A percentile compares a stretch with the other conserved stretches of the same genome.
phyloP scores from a whole-genome alignment of 2,113 vertebrate species.

The Regulus satrapa region DNA sequence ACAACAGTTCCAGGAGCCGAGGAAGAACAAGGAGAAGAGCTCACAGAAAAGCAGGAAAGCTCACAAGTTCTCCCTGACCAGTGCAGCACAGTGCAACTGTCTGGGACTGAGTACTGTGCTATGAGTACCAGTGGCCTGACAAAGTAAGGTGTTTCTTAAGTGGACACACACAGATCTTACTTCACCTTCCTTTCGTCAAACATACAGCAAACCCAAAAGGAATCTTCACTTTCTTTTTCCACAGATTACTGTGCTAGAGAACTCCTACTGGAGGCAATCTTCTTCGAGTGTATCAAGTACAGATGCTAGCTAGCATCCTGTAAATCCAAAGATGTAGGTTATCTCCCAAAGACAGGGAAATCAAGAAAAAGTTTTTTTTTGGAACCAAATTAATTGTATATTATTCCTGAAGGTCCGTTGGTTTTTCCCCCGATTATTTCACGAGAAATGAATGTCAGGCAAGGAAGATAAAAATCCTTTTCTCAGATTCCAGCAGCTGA shows the following conservation, averaged over 20 bases:
- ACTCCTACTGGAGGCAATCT: not conserved
- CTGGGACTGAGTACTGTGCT: not conserved
- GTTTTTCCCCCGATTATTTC: not conserved
- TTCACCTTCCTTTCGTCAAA: not conserved
- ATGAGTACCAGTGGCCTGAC: not conserved
- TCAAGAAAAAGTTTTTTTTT: not conserved
- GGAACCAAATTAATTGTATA: not conserved
- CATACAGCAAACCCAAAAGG: not conserved
- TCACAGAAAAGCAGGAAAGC: not conserved
- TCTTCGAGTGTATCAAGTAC: accelerated
- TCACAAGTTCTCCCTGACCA: not conserved
- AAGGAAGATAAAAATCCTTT: not conserved
- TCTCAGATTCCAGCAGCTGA: not conserved
- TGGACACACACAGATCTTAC: not conserved
- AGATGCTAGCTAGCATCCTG: not conserved
- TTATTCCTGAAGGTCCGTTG: not conserved
- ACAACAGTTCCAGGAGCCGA: not conserved
- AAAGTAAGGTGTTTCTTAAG: not conserved
- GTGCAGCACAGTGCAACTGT: accelerated
- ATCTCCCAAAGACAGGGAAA: not conserved
- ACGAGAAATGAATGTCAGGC: not conserved
- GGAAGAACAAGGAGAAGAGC: not conserved
- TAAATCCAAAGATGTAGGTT: not conserved
- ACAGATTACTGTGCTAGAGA: not conserved
- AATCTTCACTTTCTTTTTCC: not conserved